These are phyloP conservation scores for Drosophila atripex DNA, from an alignment of 2,888 invertebrate species.

Conservation along the genomic window DNA sequence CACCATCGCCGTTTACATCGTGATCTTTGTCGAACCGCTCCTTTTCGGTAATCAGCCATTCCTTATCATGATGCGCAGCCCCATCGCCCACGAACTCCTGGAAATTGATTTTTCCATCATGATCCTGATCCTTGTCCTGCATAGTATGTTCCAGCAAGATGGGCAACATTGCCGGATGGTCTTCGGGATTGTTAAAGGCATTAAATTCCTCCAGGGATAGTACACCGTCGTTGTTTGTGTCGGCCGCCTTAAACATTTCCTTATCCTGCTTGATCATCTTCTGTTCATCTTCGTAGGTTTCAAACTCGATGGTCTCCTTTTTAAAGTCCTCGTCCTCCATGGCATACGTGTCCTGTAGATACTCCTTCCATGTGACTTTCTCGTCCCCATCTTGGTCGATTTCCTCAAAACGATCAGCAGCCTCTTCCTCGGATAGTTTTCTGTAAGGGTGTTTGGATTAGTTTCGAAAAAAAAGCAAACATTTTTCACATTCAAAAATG, in stretches of 20 bases:
- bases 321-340: conserved; percentile 86
- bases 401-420: conserved; percentile 92
- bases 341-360: conserved; percentile 94
- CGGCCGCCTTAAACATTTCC: conserved; percentile 93
- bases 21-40: conserved; percentile 94
- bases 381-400: conserved; percentile 94
- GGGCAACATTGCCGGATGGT: conserved; percentile 93
- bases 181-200: conserved; percentile 96
- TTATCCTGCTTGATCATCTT: conserved; percentile 91
- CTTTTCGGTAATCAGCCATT: conserved; percentile 89
- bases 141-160: conserved; percentile 92
- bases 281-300: conserved; percentile 85
- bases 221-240: conserved; percentile 91
- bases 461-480: not conserved
- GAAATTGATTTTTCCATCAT: conserved; percentile 93
- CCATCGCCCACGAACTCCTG: conserved; percentile 84
- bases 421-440: conserved; percentile 93
- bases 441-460: conserved; percentile 83
- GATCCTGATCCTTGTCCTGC: conserved; percentile 92
- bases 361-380: conserved; percentile 94
- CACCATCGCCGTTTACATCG: conserved; percentile 93
- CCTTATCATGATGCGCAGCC: conserved; percentile 88
- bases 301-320: conserved; percentile 83
- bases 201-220: conserved; percentile 92
- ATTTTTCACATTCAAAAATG: not conserved